These are phyloP conservation scores for Apodemus agrarius DNA, from an alignment of 2,797 vertebrate genomes.

Conservation along the genomic window DNA sequence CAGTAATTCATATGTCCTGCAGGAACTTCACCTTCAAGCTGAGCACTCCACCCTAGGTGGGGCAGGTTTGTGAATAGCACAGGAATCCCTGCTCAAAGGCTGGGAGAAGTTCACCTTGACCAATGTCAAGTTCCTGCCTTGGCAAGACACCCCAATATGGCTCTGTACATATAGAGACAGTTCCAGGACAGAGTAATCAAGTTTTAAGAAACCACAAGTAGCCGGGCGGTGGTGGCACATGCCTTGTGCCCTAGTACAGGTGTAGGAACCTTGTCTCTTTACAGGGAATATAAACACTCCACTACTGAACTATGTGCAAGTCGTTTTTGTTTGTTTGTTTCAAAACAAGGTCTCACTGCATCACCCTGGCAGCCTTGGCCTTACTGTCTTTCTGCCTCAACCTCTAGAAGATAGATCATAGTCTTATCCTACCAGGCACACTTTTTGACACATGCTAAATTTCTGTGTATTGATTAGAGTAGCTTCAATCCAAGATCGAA, in stretches of 20 bases:
- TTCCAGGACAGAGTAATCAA: background rate
- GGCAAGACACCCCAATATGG: no score
- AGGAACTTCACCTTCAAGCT: no score
- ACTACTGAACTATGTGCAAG: background rate
- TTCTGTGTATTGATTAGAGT: background rate
- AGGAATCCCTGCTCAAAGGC: no score
- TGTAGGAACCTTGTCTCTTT: background rate
- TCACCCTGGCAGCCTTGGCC: background rate
- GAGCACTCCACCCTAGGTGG: no score
- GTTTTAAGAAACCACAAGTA: background rate
- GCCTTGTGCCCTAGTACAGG: background rate
- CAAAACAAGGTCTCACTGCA: background rate
- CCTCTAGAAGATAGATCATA: background rate
- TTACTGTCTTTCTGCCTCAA: background rate
- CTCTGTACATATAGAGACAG: no score
- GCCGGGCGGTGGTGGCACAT: no score
- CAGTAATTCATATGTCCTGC: no score
- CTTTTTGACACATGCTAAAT: background rate
- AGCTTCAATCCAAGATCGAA: background rate
- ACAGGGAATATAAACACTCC: background rate
- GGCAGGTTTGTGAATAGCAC: no score
- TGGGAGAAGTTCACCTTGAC: no score
- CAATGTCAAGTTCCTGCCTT: no score
- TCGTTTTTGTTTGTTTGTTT: background rate
- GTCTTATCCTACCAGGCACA: background rate